Evolutionary conservation across 2,797 vertebrate species (phyloP).

Genomic region (Hapalemur alaotrensis): DNA sequence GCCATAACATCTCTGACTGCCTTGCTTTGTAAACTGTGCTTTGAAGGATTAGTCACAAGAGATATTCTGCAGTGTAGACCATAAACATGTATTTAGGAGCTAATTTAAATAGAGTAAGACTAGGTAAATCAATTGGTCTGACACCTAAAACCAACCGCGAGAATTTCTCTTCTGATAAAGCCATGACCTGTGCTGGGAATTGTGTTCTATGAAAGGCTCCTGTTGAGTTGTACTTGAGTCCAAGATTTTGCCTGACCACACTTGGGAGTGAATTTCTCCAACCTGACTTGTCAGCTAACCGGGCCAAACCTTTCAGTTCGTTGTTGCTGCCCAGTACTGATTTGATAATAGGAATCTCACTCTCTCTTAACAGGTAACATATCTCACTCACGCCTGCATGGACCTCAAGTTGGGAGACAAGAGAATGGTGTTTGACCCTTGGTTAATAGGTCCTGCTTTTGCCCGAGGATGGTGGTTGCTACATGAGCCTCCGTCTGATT

Average conservation of each 20-base stretch:
- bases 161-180: not conserved
- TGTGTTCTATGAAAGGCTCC: not conserved
- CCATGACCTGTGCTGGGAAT: no score
- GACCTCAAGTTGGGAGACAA: constrained; percentile 85
- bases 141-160: not conserved
- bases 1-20: not conserved
- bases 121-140: not conserved
- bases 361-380: constrained; percentile 84
- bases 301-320: not conserved
- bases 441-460: constrained; percentile 89
- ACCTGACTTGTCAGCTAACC: not conserved
- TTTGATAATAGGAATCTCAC: not conserved
- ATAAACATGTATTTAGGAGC: not conserved
- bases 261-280: not conserved
- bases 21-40: not conserved
- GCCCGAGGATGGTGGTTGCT: constrained; percentile 91
- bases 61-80: not conserved
- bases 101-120: not conserved
- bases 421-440: constrained; percentile 88
- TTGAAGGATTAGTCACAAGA: not conserved
- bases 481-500: constrained; percentile 87
- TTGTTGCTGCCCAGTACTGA: not conserved
- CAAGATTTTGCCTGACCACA: not conserved
- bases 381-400: constrained; percentile 90
- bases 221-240: not conserved